These are phyloP conservation scores for Vespertilio murinus DNA, from an alignment of 2,797 vertebrate species.

Conservation along the genomic window DNA sequence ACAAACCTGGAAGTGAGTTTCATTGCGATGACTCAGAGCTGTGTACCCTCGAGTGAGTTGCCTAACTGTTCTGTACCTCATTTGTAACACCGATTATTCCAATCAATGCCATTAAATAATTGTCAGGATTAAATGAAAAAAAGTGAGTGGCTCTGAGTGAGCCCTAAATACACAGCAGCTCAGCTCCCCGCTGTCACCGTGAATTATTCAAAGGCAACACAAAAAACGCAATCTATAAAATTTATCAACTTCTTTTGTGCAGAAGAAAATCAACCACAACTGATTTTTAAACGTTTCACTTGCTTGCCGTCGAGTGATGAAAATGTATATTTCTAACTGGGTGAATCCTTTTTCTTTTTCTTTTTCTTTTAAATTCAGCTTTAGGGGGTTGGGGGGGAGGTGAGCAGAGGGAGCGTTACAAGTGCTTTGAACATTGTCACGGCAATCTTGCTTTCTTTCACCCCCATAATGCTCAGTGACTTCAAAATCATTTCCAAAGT, in stretches of 20 bases:
- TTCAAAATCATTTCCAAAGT: slow-evolving; percentile 55
- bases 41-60: background rate
- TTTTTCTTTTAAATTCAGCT: background rate
- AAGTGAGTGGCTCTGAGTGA: background rate
- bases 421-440: background rate
- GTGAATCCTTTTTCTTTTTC: slow-evolving; percentile 8
- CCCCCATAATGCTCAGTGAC: background rate
- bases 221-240: slow-evolving; percentile 5
- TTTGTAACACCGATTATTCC: background rate
- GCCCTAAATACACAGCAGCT: background rate
- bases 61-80: background rate
- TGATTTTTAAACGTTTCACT: slow-evolving; percentile 45
- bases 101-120: slow-evolving; percentile 14
- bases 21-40: background rate
- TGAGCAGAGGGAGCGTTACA: background rate
- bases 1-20: background rate
- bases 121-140: slow-evolving; percentile 6
- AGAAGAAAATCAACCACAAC: background rate
- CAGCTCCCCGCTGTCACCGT: background rate
- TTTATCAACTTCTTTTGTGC: slow-evolving; percentile 30
- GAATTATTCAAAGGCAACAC: slow-evolving; percentile 5
- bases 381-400: no score
- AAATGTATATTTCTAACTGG: background rate
- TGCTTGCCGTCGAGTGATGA: background rate
- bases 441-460: background rate